Base-by-base conservation (phyloP, 2,888 invertebrate species). In the Drepana falcataria region DNA sequence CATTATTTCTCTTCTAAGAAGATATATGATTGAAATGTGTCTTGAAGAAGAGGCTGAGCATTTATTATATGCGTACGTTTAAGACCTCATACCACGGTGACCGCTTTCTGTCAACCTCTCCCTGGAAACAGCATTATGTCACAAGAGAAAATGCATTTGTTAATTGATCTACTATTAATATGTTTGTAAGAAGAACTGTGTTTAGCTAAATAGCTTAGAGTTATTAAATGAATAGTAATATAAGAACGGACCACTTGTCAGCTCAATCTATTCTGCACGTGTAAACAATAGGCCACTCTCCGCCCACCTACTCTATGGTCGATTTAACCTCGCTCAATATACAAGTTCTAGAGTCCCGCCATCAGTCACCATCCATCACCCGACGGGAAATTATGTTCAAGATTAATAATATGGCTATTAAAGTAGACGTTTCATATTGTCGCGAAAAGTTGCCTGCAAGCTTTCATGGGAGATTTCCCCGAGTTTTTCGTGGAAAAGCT, bases 311-410 rank as follows among this genome's bases (percentile, higher is more conserved):
- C 48, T 53, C 67, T 68, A 60, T 61, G 67, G 53, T 60, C 55
- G 54, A 44, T 56, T 61, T 73, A 71, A 75, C 69, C 72, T 73
- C 73, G 68, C 69, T 68, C 69, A 70, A 68, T 65, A 64, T 62
- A 65, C 68, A 72, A 72, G 68, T 67, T 64, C 66, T 57, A 59
- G 59, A 65, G 63, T 53, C 55, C 64, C 65, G 66, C 66, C 79
- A 80, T 77, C 79, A 73, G 64, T 79, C 79, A 69, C 69, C 81
- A 84, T 87, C 85, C 77, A 86, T 87, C 87, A 86, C 68, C 57
- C 57, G 48, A 58, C 55, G 71, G 81, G 84, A 84, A 83, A 87
- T 87, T 87, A 85, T 82, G 65, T 70, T 71, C 67, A 64, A 80
- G 81, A 83, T 87, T 85, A 87, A 82, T 85, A 84, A 77, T 75